These are phyloP conservation scores for Zaprionus tsacasi DNA, from an alignment of 1,140 invertebrate species.

Conservation along the genomic window DNA sequence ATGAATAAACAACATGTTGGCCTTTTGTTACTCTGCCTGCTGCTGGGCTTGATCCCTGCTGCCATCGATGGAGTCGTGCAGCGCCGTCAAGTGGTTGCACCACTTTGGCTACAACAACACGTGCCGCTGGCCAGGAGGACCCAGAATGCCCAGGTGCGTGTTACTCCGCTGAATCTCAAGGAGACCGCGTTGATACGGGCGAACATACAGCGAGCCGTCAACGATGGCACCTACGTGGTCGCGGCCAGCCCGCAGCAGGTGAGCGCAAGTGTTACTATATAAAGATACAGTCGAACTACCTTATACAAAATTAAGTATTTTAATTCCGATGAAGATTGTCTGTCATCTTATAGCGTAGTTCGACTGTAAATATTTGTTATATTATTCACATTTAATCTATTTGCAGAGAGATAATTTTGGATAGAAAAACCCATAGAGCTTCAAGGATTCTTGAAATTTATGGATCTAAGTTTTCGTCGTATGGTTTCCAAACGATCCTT, in stretches of 20 bases:
- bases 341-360: too few relatives aligned
- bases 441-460: not conserved
- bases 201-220: constrained; percentile 61
- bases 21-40: not conserved
- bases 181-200: constrained; percentile 46
- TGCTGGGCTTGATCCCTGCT: not conserved
- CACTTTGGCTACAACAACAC: constrained; percentile 52
- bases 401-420: not conserved
- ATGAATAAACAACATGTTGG: not conserved
- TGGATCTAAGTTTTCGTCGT: not conserved
- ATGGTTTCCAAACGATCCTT: not conserved
- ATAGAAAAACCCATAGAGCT: not conserved
- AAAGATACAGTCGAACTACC: not conserved
- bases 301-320: too few relatives aligned
- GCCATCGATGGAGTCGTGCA: not conserved
- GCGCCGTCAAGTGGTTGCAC: constrained; percentile 67
- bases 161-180: constrained; percentile 56
- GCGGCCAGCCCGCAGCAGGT: constrained; percentile 49
- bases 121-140: not conserved
- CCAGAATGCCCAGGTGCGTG: constrained; percentile 32
- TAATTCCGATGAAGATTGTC: too few relatives aligned
- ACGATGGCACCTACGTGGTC: constrained; percentile 56
- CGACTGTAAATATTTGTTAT: too few relatives aligned
- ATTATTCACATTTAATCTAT: not conserved
- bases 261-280: constrained; percentile 14